Base-by-base conservation (phyloP, 2,888 invertebrate species). In the Perizoma flavofasciatum region DNA sequence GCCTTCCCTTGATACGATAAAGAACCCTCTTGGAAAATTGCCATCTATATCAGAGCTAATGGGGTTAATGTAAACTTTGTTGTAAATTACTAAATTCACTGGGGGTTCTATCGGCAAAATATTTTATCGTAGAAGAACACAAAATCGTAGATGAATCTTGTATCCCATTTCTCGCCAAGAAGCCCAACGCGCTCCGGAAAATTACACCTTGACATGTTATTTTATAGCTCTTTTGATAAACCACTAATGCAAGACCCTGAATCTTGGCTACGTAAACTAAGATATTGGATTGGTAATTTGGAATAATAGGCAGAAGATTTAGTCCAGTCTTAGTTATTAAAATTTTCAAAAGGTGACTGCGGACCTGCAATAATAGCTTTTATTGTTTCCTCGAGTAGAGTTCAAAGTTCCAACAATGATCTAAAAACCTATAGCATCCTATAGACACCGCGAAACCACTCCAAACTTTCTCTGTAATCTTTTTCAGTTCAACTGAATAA, bases 401-500 rank as follows among this genome's bases (percentile, higher is more conserved):
- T n/a, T 5, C 41, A 41, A 10, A 10, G 41, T 10, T 41, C 41
- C 10, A 10, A n/a, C 6, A 41, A 10, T 6, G 5, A n/a, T 10
- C n/a, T 10, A 10, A 0, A 4, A 3, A 34, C 34, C 0, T 4
- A 47, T 34, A 5, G n/a, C n/a, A n/a, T n/a, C n/a, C n/a, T n/a
- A n/a, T n/a, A n/a, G n/a, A n/a, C n/a, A n/a, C n/a, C n/a, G n/a
- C n/a, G n/a, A n/a, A n/a, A n/a, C n/a, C n/a, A 47, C 47, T 34
- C 47, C 34, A 34, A 34, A 47, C 49, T 46, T 41, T 35, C 35
- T 48, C 43, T 54, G 5, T 10, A 41, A 4, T 41, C 48, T 40
- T n/a, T 51, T 54, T 55, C 44, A 55, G 46, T 50, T 43, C 11
- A 52, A 39, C 44, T 48, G 41, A 45, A 45, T 40, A 63, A 63